A percentile compares a stretch with the other conserved stretches of the same genome.
Conservation (phyloP, 2,113 vertebrate genomes). For the Xenopus tropicalis region DNA sequence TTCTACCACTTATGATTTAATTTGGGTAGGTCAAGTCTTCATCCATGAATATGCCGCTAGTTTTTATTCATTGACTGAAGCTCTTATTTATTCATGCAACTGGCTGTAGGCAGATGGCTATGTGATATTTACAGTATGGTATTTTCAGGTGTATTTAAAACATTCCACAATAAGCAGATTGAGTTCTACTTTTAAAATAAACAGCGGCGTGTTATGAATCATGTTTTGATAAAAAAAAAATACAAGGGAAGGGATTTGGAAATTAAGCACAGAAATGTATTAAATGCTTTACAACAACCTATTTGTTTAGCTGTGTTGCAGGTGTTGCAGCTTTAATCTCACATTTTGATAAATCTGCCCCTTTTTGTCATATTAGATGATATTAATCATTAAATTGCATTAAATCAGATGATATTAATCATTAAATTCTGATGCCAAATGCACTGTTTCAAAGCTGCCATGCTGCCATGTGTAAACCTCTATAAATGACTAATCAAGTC, state of each 20-base stretch:
- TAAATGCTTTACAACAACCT: no score
- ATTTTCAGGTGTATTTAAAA: conserved; percentile 20
- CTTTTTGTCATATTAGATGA: no score
- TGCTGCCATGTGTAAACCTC: no score
- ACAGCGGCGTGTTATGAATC: conserved; percentile 7
- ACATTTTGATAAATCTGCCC: no score
- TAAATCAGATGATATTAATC: no score
- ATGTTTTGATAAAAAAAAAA: not conserved
- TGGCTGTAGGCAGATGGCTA: conserved; percentile 11
- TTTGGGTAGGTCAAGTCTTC: not conserved
- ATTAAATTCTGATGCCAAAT: no score
- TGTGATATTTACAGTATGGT: conserved; percentile 14
- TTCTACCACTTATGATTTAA: not conserved
- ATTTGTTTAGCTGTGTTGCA: no score
- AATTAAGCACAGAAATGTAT: not conserved
- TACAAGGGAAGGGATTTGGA: not conserved
- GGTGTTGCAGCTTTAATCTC: no score
- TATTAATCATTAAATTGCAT: no score
- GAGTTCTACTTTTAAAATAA: conserved; percentile 10
- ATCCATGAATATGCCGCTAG: conserved; percentile 6
- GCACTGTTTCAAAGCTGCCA: no score
- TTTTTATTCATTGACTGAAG: not conserved
- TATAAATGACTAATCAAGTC: no score
- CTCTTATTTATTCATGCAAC: conserved; percentile 2
- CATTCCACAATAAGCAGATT: conserved; percentile 21